These are phyloP conservation scores for Diarsia dahlii DNA, from an alignment of 2,888 invertebrate genomes.

Conservation along the genomic window DNA sequence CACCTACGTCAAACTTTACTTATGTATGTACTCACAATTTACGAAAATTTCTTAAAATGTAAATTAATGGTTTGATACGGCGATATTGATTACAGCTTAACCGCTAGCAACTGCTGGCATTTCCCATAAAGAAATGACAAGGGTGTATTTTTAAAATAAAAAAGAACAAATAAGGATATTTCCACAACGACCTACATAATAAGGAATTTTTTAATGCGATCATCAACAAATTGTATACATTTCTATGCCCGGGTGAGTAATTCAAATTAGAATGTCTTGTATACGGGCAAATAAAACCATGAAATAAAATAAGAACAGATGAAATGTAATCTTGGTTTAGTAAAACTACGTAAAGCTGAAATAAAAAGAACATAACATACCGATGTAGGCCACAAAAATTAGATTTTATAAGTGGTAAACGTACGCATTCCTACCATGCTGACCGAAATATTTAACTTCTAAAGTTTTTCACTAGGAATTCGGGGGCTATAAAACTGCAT, in stretches of 20 bases:
- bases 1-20: neutral
- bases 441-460: conserved; percentile 21
- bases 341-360: neutral
- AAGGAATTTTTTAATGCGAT: neutral
- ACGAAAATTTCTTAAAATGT: neutral
- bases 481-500: neutral
- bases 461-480: neutral
- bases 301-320: too few species aligned
- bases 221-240: neutral
- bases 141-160: too few species aligned
- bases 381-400: neutral
- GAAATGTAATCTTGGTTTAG: neutral
- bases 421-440: neutral
- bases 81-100: too few species aligned
- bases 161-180: too few species aligned
- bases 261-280: neutral
- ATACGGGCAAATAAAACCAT: neutral
- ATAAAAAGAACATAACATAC: conserved; percentile 5
- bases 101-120: too few species aligned
- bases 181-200: too few species aligned
- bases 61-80: neutral
- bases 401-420: neutral
- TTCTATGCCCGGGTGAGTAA: neutral
- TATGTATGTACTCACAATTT: neutral
- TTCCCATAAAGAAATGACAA: too few species aligned